Evolutionary conservation across 2,797 vertebrate species (phyloP), one percentile per base, ranked within the genome.

Genomic region (Argya squamiceps): DNA sequence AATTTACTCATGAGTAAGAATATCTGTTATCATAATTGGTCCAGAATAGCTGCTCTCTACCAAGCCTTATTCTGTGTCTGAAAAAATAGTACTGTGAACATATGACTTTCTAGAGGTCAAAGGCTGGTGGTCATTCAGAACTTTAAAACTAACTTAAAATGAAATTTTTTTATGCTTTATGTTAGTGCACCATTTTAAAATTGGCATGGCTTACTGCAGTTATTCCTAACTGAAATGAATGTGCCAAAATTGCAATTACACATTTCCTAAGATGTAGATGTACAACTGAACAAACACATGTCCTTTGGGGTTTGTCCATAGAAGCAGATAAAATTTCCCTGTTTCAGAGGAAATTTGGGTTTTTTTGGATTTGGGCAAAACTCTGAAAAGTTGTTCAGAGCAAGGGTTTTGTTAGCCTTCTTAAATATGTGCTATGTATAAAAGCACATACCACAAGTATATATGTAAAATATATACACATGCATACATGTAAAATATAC

Each of bases 301-400:
- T 7, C 7, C n/a, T 59, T 12, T 84, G 7, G 15, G 2, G 1
- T 5, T 3, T n/a, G 4, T 26, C 73, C 30, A 27, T 2, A 76
- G 22, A 55, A 74, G 14, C 27, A 11, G 15, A 26, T n/a, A 64
- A 86, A 80, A 34, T 56, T 20, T 62, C 1, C 6, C 8, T 2
- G 2, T 11, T 68, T 37, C 2, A 5, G 2, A 74, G 14, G 9
- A 68, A 84, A 84, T 49, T 13, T 17, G 1, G 0, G 14, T 30
- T n/a, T 26, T 58, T 65, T 44, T 77, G 1, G 2, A 27, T 91
- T 76, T 6, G 10, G 15, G 14, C 3, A 89, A 60, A 88, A 50
- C 15, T 78, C 20, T 55, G 30, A 46, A 81, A 65, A 59, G 12
- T 16, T 53, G 19, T 49, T 9, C 20, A 60, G 18, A 12, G 6